phyloP scores from a whole-genome alignment of 2,888 invertebrate genomes.

The Sericinus montela region DNA sequence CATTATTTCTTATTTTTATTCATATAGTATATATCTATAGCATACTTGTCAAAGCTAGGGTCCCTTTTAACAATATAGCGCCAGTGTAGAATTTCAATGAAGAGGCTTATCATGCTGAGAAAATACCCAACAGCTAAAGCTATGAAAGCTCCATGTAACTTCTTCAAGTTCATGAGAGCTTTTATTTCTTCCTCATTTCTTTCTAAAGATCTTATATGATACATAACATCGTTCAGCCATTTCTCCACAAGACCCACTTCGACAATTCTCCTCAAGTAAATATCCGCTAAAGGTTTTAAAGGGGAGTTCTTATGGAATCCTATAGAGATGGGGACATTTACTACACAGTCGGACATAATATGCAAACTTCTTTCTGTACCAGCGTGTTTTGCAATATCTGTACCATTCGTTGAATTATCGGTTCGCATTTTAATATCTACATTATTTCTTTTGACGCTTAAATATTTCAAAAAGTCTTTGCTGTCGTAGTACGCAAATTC shows the following conservation, averaged over 20 bases:
- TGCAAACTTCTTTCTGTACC: constrained; percentile 80
- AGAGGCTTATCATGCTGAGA: constrained; percentile 75
- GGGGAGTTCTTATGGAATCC: constrained; percentile 91
- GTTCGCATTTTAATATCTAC: constrained; percentile 35
- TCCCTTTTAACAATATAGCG: constrained; percentile 81
- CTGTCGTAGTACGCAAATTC: constrained; percentile 90
- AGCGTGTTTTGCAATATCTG: constrained; percentile 22
- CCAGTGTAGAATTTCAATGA: constrained; percentile 84
- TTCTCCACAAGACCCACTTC: constrained; percentile 89
- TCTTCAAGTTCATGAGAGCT: constrained; percentile 87
- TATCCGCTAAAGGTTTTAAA: constrained; percentile 83
- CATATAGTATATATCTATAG: constrained; percentile 74
- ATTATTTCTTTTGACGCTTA: constrained; percentile 79
- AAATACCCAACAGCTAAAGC: constrained; percentile 85
- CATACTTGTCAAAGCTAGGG: constrained; percentile 86
- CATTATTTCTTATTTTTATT: constrained; percentile 59
- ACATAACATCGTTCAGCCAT: constrained; percentile 88
- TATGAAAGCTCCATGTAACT: constrained; percentile 87
- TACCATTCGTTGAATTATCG: constrained; percentile 41
- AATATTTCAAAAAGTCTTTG: constrained; percentile 82
- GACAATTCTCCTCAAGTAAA: constrained; percentile 82
- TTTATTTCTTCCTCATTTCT: constrained; percentile 81
- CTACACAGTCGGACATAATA: constrained; percentile 89
- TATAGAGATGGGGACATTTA: constrained; percentile 89
- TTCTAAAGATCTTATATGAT: constrained; percentile 74